Conservation (phyloP, 2,797 vertebrate genomes). For the Pseudomugil tenellus region DNA sequence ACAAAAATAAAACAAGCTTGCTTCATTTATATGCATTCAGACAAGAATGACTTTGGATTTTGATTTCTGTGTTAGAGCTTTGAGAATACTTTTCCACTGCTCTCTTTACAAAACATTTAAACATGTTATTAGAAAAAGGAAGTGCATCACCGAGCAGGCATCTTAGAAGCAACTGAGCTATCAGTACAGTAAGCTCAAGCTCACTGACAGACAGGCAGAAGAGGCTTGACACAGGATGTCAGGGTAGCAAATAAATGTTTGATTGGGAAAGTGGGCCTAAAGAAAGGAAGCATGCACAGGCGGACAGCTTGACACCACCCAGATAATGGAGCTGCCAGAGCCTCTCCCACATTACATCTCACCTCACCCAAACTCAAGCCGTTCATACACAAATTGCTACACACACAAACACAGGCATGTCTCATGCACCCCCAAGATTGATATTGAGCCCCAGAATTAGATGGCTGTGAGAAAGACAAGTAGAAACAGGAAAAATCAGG, state of each 20-base stretch:
- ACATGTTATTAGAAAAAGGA: slow-evolving; percentile 12
- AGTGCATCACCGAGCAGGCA: slow-evolving; percentile 11
- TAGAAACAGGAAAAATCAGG: slow-evolving; percentile 4
- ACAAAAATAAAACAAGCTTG: slow-evolving; percentile 1
- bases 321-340: slow-evolving; percentile 78
- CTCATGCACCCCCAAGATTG: slow-evolving; percentile 38
- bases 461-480: slow-evolving; percentile 25
- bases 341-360: slow-evolving; percentile 59
- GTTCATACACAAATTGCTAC: slow-evolving; percentile 25
- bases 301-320: slow-evolving; percentile 73
- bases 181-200: slow-evolving; percentile 50
- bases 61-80: not conserved
- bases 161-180: slow-evolving; percentile 39
- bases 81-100: not conserved
- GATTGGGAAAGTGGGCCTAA: slow-evolving; percentile 69
- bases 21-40: not conserved
- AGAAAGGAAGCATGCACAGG: slow-evolving; percentile 54
- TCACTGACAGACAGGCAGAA: slow-evolving; percentile 62
- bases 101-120: slow-evolving; percentile 2
- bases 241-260: slow-evolving; percentile 76
- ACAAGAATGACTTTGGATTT: not conserved
- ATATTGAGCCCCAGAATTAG: slow-evolving; percentile 44
- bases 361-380: slow-evolving; percentile 50
- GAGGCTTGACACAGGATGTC: slow-evolving; percentile 67
- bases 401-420: slow-evolving; percentile 12